Conservation (phyloP, 2,797 vertebrate genomes). For the Pempheris klunzingeri region DNA sequence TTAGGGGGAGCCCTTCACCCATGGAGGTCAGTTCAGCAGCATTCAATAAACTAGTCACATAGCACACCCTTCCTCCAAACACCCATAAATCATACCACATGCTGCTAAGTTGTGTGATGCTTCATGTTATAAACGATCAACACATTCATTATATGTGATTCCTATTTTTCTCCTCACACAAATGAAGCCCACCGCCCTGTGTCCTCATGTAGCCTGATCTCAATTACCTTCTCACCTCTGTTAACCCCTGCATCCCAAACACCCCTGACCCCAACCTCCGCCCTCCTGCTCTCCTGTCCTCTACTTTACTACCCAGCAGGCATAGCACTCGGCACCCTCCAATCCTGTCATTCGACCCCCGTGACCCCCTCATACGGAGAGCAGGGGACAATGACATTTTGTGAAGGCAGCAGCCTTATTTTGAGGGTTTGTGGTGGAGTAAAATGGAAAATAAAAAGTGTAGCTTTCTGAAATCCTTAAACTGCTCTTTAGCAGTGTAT, state of each 20-base stretch:
- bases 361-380: slow-evolving; percentile 63
- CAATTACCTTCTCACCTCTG: slow-evolving; percentile 82
- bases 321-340: slow-evolving; percentile 81
- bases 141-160: slow-evolving; percentile 1
- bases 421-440: neutral
- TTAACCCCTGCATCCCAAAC: slow-evolving; percentile 70
- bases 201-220: slow-evolving; percentile 75
- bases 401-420: slow-evolving; percentile 7
- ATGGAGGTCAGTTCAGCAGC: slow-evolving; percentile 23
- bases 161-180: slow-evolving; percentile 15
- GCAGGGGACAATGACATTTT: slow-evolving; percentile 64
- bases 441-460: neutral
- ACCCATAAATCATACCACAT: slow-evolving; percentile 6
- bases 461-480: neutral
- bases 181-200: slow-evolving; percentile 50
- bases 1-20: slow-evolving; percentile 55
- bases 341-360: slow-evolving; percentile 69
- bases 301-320: slow-evolving; percentile 82
- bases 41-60: slow-evolving; percentile 53
- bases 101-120: slow-evolving; percentile 1
- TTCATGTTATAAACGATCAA: neutral
- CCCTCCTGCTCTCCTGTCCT: slow-evolving; percentile 51
- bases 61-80: slow-evolving; percentile 13
- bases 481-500: neutral
- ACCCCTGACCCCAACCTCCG: slow-evolving; percentile 51